Percentiles rank a stretch among this genome's conserved stretches.
These are phyloP conservation scores for Upupa epops DNA, from an alignment of 2,113 vertebrate species.

Conservation along the genomic window DNA sequence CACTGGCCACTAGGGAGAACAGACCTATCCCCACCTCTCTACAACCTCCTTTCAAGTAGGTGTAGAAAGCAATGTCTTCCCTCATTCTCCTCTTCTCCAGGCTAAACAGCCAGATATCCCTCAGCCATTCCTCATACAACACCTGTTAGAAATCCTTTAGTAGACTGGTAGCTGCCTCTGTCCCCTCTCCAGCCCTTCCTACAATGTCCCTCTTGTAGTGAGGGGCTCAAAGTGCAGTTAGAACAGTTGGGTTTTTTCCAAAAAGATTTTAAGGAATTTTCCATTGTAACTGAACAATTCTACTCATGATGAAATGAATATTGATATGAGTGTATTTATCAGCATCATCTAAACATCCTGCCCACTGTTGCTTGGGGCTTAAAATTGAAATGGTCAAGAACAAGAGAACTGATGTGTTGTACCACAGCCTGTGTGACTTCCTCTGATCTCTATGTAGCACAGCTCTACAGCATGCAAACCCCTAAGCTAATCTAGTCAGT, in stretches of 20 bases:
- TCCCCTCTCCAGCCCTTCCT: too few species aligned
- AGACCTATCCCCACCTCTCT: too few species aligned
- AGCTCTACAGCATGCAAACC: background rate
- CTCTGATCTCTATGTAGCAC: background rate
- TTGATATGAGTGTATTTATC: rapidly evolving
- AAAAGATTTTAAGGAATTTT: background rate
- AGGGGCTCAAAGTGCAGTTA: background rate
- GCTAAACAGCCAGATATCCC: too few species aligned
- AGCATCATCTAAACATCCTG: background rate
- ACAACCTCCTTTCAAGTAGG: too few species aligned
- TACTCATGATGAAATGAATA: background rate
- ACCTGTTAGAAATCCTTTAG: too few species aligned
- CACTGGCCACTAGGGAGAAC: too few species aligned
- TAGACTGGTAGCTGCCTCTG: too few species aligned
- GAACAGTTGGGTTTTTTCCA: background rate
- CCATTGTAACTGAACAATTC: background rate
- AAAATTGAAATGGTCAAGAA: too few species aligned
- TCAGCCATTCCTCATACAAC: too few species aligned
- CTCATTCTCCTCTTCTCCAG: too few species aligned
- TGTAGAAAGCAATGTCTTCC: too few species aligned
- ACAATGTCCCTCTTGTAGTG: too few species aligned
- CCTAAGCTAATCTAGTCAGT: background rate
- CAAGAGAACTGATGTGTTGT: rapidly evolving
- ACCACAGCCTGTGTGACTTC: background rate
- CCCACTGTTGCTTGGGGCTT: background rate